Conservation (phyloP, 2,888 invertebrate species). For the Aricia artaxerxes region DNA sequence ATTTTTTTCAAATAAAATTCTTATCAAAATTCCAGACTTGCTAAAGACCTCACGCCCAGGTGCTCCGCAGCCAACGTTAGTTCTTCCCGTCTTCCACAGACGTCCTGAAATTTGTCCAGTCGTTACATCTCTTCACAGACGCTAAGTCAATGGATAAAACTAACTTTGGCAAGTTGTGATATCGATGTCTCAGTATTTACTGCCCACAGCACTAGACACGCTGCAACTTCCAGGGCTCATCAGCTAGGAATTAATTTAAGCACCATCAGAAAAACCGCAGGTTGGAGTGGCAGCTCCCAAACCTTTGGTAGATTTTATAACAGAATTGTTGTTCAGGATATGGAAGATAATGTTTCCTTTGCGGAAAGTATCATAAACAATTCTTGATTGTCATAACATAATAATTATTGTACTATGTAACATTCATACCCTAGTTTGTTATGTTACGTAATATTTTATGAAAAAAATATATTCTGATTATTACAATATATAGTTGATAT, state of each 20-base stretch:
- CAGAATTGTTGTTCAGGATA: not conserved
- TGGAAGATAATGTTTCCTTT: not conserved
- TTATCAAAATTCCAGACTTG: not conserved
- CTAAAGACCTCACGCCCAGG: not conserved
- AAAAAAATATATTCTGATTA: not conserved
- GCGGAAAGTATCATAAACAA: not conserved
- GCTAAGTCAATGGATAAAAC: not conserved
- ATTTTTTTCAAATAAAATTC: not conserved
- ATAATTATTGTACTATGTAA: not conserved
- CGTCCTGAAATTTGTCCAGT: not conserved
- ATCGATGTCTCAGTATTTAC: constrained; percentile 19
- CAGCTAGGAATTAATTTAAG: too few relatives aligned
- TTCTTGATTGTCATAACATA: not conserved
- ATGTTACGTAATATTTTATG: not conserved
- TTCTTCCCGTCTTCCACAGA: not conserved
- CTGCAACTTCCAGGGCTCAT: constrained; percentile 39
- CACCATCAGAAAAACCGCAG: not conserved
- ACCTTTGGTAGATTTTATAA: constrained; percentile 20
- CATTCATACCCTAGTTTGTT: not conserved
- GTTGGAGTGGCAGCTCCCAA: constrained; percentile 11
- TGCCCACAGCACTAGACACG: constrained; percentile 43
- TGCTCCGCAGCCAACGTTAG: not conserved
- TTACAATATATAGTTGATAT: not conserved
- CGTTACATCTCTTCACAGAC: not conserved
- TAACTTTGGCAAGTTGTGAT: not conserved